Conservation (phyloP, 2,113 vertebrate species). For the Dipodomys spectabilis region DNA sequence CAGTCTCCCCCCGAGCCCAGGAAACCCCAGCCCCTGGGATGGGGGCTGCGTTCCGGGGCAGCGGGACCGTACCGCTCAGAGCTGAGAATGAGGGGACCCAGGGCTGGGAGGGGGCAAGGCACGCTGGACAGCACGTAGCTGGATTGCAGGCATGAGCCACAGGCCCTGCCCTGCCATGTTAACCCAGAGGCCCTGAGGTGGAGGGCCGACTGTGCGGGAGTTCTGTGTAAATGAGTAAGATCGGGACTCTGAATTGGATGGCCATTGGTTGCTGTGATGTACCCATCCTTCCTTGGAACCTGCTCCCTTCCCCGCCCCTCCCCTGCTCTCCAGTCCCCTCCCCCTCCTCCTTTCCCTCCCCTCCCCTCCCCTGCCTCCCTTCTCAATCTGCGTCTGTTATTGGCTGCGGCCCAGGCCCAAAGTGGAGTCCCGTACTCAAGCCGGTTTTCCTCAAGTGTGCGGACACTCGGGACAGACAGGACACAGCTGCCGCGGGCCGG, state of each 20-base stretch:
- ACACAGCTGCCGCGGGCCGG: background rate
- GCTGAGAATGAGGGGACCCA: background rate
- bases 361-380: no score
- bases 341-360: no score
- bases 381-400: no score
- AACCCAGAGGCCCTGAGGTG: background rate
- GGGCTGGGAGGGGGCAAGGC: background rate
- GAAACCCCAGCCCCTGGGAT: no score
- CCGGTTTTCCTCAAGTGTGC: constrained; percentile 48
- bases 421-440: constrained; percentile 58
- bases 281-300: constrained; percentile 47
- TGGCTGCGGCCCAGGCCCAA: background rate
- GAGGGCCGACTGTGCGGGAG: constrained; percentile 55
- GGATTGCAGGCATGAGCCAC: no score
- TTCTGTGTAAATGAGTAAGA: constrained; percentile 83
- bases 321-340: no score
- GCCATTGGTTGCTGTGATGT: constrained; percentile 83
- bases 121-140: background rate
- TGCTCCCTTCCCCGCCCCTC: no score
- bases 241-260: constrained; percentile 83
- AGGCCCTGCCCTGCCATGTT: accelerated
- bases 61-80: background rate
- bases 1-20: no score
- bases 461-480: constrained; percentile 12
- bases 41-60: no score